These are phyloP conservation scores for Nymphalis urticae DNA, from an alignment of 2,888 invertebrate genomes.

Conservation along the genomic window DNA sequence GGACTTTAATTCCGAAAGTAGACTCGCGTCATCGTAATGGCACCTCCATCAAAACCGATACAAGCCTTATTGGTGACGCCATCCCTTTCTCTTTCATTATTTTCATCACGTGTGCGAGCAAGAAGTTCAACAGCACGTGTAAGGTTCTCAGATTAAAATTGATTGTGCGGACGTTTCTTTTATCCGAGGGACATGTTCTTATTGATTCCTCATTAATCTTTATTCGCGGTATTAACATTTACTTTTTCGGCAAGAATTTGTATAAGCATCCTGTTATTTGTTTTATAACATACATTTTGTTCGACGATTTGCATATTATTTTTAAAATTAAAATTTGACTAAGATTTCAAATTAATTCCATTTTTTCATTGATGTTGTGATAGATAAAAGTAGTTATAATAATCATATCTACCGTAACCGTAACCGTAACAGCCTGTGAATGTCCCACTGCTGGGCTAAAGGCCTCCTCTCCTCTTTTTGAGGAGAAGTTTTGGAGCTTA, in stretches of 20 bases:
- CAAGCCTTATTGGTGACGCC: conserved; percentile 51
- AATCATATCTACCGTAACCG: too few relatives aligned
- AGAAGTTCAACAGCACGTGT: conserved; percentile 55
- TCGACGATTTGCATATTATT: not conserved
- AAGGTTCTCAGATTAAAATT: conserved; percentile 77
- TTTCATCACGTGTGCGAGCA: conserved; percentile 40
- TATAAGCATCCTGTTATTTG: conserved; percentile 1
- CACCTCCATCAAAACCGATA: conserved; percentile 65
- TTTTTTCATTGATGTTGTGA: too few relatives aligned
- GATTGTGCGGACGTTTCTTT: conserved; percentile 74
- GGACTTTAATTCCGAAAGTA: conserved; percentile 78
- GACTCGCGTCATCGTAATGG: conserved; percentile 71
- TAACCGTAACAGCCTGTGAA: too few relatives aligned
- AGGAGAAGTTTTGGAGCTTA: too few relatives aligned
- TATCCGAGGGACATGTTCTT: conserved; percentile 70
- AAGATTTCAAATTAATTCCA: not conserved
- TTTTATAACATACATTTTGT: not conserved
- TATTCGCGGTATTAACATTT: conserved; percentile 70
- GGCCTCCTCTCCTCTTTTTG: too few relatives aligned
- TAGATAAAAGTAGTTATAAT: too few relatives aligned
- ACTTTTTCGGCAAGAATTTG: conserved; percentile 48
- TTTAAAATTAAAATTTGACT: not conserved
- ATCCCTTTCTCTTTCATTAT: conserved; percentile 48
- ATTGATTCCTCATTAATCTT: conserved; percentile 81
- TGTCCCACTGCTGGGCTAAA: too few relatives aligned